Base-by-base conservation (phyloP, 2,888 invertebrate species). In the Syrphus vitripennis region DNA sequence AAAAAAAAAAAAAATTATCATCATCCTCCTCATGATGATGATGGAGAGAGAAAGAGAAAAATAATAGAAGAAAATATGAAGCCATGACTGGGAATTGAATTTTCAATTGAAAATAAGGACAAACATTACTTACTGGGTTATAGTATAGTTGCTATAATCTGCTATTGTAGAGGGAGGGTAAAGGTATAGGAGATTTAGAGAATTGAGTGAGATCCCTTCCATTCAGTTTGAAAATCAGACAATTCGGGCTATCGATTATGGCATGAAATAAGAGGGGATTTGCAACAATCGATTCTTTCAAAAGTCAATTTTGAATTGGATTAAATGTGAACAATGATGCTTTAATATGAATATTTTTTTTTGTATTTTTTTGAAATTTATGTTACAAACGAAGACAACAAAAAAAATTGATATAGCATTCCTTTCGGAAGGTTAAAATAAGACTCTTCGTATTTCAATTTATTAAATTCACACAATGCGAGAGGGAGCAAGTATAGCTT, bases 61-160 rank as follows among this genome's bases (percentile, higher is more conserved):
- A 16, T 29, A 42, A 31, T 26, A 12, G 55, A 61, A 50, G 67
- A 63, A 69, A 69, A 40, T 63, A 74, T 74, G 65, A 29, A 63
- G 65, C 53, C 59, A 59, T 65, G 71, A 26, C 26, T 67, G 65
- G 14, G 53, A 84, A 84, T 80, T 79, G 76, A 76, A 84, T 84
- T 80, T 84, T 45, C 71, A 76, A 84, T 76, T 76, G 76, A 84
- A 80, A 84, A 84, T 76, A 84, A 61, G 83, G 75, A 84, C 83
- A 80, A 84, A 84, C 83, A 84, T 84, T 84, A 84, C 83, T 84
- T 80, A 84, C 80, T 59, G 75, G 21, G 34, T 59, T 34, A 59
- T 59, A 34, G 12, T 16, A 6, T 4, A 5, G 72, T 50, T 53
- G 67, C 75, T 75, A 79, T 71, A 84, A 84, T 84, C 79, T 59